A percentile compares a stretch with the other conserved stretches of the same genome.
These are phyloP conservation scores for Platygyra sinensis DNA, from an alignment of 64 coral and sea anemone species.

Conservation along the genomic window DNA sequence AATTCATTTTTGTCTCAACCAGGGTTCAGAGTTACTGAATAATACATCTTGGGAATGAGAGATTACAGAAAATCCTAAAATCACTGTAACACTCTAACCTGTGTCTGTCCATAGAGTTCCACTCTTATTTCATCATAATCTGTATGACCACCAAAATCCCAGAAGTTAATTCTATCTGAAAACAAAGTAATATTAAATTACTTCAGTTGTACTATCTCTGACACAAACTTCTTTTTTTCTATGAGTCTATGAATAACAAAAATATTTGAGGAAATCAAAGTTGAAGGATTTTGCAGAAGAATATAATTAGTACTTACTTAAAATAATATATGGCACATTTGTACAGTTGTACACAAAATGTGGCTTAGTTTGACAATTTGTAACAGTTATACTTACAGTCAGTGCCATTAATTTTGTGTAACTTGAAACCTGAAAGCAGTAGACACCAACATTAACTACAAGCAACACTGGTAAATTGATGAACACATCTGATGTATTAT, in stretches of 20 bases:
- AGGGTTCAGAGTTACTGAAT: too few relatives aligned
- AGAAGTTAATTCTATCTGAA: constrained; percentile 94
- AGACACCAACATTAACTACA: background rate
- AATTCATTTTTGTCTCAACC: too few relatives aligned
- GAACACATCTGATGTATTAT: too few relatives aligned
- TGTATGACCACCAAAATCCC: constrained; percentile 98
- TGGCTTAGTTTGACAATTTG: too few relatives aligned
- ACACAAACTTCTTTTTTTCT: too few relatives aligned
- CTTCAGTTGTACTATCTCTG: background rate
- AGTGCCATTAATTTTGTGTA: constrained; percentile 85
- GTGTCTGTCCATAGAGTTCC: constrained; percentile 94
- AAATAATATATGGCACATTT: too few relatives aligned
- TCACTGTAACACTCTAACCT: constrained; percentile 15
- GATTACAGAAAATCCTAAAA: background rate
- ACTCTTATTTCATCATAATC: constrained; percentile 93
- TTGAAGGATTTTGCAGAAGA: too few relatives aligned
- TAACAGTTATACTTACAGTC: constrained; percentile 75
- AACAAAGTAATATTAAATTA: background rate
- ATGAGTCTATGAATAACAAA: too few relatives aligned
- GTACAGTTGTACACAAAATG: too few relatives aligned
- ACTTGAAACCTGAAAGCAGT: constrained; percentile 79
- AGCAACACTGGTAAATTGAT: background rate
- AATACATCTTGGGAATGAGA: background rate
- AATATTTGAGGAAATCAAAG: too few relatives aligned
- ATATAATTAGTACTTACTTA: too few relatives aligned